These are phyloP conservation scores for Hyles vespertilio DNA, from an alignment of 1,140 invertebrate genomes.

Conservation along the genomic window DNA sequence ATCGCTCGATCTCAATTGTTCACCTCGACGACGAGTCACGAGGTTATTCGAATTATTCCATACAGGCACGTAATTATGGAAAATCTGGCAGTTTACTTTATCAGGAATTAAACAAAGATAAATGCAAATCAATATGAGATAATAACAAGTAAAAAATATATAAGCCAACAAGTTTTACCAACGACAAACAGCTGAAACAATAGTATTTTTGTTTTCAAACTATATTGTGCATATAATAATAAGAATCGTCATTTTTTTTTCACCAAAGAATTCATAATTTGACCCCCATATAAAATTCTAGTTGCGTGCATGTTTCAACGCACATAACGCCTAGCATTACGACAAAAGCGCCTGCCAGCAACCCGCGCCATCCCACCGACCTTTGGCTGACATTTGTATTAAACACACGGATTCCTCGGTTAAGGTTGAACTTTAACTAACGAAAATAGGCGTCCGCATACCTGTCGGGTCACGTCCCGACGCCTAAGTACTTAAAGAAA, in stretches of 20 bases:
- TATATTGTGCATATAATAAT: no score
- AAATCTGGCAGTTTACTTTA: neutral
- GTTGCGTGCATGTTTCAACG: neutral
- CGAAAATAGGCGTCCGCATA: slow-evolving; percentile 49
- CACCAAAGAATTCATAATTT: no score
- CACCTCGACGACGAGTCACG: slow-evolving; percentile 28
- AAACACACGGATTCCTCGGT: slow-evolving; percentile 41
- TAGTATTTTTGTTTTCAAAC: no score
- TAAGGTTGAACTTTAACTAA: slow-evolving; percentile 48
- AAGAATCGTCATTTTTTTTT: no score
- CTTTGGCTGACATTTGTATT: slow-evolving; percentile 54
- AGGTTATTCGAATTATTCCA: slow-evolving; percentile 27
- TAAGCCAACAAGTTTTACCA: no score
- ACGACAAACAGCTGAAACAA: no score
- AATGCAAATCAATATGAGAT: no score
- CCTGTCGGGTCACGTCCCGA: slow-evolving; percentile 31
- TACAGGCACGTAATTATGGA: slow-evolving; percentile 11
- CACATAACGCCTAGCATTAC: slow-evolving; percentile 11
- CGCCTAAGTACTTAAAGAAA: slow-evolving; percentile 12
- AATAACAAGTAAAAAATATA: no score
- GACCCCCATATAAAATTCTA: slow-evolving; percentile 1
- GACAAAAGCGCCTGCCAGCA: slow-evolving; percentile 29
- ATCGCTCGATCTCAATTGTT: slow-evolving; percentile 32
- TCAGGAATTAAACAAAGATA: no score
- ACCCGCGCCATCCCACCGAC: slow-evolving; percentile 29